A percentile compares a stretch with the other conserved stretches of the same genome.
Evolutionary conservation across 2,888 invertebrate species (phyloP).

Genomic region (Chironomus tentans): DNA sequence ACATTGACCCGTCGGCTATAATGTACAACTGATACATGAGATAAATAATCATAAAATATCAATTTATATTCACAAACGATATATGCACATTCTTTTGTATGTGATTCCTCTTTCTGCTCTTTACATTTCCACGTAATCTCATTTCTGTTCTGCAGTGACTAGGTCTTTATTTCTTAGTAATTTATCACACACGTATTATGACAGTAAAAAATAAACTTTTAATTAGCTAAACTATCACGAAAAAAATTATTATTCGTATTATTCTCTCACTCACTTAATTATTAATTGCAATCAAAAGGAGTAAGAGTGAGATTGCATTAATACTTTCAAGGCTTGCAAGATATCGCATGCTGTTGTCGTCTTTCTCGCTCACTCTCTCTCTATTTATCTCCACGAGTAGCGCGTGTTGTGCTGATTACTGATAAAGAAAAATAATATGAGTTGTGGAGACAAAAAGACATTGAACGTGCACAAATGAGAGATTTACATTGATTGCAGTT

Average conservation of each 20-base stretch:
- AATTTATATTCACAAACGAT: slow-evolving; percentile 16
- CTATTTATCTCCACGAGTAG: neutral
- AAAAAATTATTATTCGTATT: neutral
- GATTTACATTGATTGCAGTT: neutral
- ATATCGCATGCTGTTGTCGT: neutral
- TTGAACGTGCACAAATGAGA: neutral
- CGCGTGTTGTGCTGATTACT: neutral
- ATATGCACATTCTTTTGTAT: neutral
- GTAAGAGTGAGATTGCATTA: neutral
- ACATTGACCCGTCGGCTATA: neutral
- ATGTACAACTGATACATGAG: neutral
- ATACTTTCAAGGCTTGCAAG: neutral
- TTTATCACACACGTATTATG: neutral
- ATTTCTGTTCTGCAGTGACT: neutral
- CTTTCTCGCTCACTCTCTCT: too few species aligned
- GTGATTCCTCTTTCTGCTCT: neutral
- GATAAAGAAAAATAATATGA: neutral
- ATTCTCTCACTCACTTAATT: neutral
- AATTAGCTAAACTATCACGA: neutral
- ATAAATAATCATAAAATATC: slow-evolving; percentile 16
- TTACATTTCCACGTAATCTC: neutral
- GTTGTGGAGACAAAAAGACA: neutral
- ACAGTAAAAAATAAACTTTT: neutral
- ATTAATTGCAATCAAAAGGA: neutral
- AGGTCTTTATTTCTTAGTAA: neutral